Percentiles rank a stretch among this genome's conserved stretches.
Evolutionary conservation across 2,113 vertebrate genomes (phyloP).

Genomic region (Paralichthys olivaceus): DNA sequence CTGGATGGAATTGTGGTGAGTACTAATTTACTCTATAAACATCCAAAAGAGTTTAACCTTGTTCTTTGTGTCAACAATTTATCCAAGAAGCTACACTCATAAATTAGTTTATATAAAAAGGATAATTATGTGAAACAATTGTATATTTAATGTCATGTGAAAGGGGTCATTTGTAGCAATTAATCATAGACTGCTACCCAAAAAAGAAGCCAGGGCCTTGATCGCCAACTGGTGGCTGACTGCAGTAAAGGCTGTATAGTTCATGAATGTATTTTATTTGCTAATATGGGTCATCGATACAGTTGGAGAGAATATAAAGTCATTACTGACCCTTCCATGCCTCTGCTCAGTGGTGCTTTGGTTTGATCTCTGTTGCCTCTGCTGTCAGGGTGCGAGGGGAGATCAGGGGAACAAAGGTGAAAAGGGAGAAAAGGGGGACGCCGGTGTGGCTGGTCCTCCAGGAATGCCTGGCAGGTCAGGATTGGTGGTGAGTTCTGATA

Average conservation of each 20-base stretch:
- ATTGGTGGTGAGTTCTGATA: slow-evolving; percentile 81
- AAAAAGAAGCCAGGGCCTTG: too few relatives aligned
- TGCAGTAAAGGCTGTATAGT: too few relatives aligned
- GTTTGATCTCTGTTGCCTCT: not conserved
- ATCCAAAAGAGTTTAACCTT: not conserved
- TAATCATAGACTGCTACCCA: too few relatives aligned
- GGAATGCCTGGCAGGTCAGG: slow-evolving; percentile 89
- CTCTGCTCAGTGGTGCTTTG: not conserved
- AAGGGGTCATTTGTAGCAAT: too few relatives aligned
- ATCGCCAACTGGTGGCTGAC: too few relatives aligned
- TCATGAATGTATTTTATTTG: too few relatives aligned
- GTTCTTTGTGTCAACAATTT: not conserved
- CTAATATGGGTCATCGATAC: too few relatives aligned
- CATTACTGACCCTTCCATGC: not conserved
- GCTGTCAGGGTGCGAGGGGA: slow-evolving; percentile 83
- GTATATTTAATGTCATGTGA: too few relatives aligned
- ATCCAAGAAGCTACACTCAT: too few relatives aligned
- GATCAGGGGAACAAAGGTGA: slow-evolving; percentile 81
- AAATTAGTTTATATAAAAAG: too few relatives aligned
- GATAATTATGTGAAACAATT: too few relatives aligned
- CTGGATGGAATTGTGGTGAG: slow-evolving; percentile 69
- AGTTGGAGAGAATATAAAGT: not conserved
- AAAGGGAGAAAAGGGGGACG: slow-evolving; percentile 89
- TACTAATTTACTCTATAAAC: not conserved
- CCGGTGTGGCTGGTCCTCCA: slow-evolving; percentile 78